Conservation (phyloP, 92 coral and sea anemone species). For the Metridium senile region DNA sequence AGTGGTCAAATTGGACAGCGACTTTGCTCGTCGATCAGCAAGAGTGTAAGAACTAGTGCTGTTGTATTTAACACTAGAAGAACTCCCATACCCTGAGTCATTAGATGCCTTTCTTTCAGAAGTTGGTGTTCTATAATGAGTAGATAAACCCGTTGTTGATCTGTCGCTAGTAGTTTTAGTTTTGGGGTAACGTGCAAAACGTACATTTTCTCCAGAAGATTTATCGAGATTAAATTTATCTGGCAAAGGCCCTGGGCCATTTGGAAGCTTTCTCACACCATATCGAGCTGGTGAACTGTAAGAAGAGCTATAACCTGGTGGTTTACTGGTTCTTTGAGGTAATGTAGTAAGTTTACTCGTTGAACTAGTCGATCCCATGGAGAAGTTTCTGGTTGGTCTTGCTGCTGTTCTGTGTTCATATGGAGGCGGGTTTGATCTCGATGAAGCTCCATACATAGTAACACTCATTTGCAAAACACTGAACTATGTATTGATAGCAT, state of each 20-base stretch:
- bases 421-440: conserved; percentile 25
- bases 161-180: neutral
- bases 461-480: conserved; percentile 32
- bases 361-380: conserved; percentile 21
- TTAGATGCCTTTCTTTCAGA: conserved; percentile 28
- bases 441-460: conserved; percentile 29
- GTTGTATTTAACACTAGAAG: conserved; percentile 28
- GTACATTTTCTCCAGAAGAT: conserved; percentile 1
- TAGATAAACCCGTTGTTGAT: neutral
- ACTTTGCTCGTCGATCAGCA: conserved; percentile 31
- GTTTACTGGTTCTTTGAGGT: conserved; percentile 8
- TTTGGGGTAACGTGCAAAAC: too few species aligned
- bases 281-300: neutral
- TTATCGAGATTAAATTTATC: conserved; percentile 2
- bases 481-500: conserved; percentile 26
- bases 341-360: neutral
- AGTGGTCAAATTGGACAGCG: conserved; percentile 15
- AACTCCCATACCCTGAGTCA: conserved; percentile 50
- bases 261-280: conserved; percentile 35
- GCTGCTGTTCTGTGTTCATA: conserved; percentile 12
- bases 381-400: conserved; percentile 4
- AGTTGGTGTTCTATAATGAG: neutral
- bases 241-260: conserved; percentile 71
- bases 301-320: conserved; percentile 21
- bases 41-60: conserved; percentile 4